Base-by-base conservation (phyloP, 1,140 invertebrate genomes). In the Drosophila sturtevanti region DNA sequence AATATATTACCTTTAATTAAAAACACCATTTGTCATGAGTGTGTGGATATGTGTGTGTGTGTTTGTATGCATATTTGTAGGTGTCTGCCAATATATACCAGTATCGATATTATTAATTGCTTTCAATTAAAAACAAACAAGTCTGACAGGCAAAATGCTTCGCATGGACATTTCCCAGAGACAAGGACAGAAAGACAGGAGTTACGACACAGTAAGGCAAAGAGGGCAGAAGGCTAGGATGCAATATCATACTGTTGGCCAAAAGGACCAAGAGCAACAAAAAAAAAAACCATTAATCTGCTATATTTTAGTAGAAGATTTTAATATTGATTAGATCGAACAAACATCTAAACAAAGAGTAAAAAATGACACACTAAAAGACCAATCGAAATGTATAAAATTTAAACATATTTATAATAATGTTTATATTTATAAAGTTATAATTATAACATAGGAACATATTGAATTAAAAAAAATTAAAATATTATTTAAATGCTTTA, bases 101-200 rank as follows among this genome's bases (percentile, higher is more conserved):
- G 38, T 55, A 31, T 64, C 68, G 63, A 66, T 71, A 71, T 71
- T 71, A 71, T 71, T 71, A 71, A 71, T 71, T 71, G 68, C 68
- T 71, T 71, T 71, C 68, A 71, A 71, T 71, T 71, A 65, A 71
- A 71, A 71, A 56, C 54, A 56, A 56, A 56, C 54, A 56, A 56
- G 31, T 56, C 27, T 56, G 54, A 56, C 54, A 56, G 54, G 54
- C 52, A 31, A 44, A 44, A 34, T 34, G 52, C 27, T 55, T 12
- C 52, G n/a, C 52, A 31, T 24, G 52, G 52, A 55, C 22, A 55
- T 12, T 55, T 31, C 5, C 52, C 52, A 55, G 52, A 34, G 24
- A 55, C 27, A 56, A 27, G 10, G 3, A 34, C 6, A 22, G 52
- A 31, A 24, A 2, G 14, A 18, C 41, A 44, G 41, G 16, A 48